Evolutionary conservation across 2,797 vertebrate genomes (phyloP).

Genomic region (Brachyrhaphis roseni): DNA sequence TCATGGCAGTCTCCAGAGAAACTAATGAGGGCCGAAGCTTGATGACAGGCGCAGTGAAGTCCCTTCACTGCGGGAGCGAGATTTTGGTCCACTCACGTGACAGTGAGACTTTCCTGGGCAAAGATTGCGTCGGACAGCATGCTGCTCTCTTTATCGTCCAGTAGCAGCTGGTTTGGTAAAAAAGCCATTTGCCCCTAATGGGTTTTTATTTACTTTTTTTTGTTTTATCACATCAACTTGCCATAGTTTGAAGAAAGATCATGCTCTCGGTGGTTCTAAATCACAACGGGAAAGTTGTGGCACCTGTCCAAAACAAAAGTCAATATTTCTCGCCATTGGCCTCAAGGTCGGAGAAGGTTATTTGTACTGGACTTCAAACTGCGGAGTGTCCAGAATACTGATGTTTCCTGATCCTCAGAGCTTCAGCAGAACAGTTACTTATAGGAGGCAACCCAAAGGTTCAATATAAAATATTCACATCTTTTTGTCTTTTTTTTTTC

Average conservation of each 20-base stretch:
- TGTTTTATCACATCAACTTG: constrained; percentile 3
- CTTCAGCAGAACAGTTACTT: neutral
- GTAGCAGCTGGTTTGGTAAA: neutral
- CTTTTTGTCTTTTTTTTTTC: no score
- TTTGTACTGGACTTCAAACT: neutral
- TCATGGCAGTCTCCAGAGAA: constrained; percentile 26
- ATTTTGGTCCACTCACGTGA: constrained; percentile 35
- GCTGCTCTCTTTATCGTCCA: constrained; percentile 12
- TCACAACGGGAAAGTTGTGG: neutral
- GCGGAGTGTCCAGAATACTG: neutral
- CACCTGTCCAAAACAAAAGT: neutral
- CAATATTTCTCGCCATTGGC: neutral
- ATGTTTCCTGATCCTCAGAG: neutral
- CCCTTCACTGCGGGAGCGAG: constrained; percentile 23
- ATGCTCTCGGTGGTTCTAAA: neutral
- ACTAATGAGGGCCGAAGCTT: constrained; percentile 59
- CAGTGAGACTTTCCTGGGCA: constrained; percentile 20
- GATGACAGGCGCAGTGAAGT: constrained; percentile 55
- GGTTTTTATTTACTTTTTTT: neutral
- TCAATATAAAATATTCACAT: neutral
- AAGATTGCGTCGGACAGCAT: neutral
- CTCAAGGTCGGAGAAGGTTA: neutral
- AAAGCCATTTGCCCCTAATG: neutral
- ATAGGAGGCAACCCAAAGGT: neutral
- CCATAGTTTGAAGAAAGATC: neutral